Conservation (phyloP, 1,140 invertebrate genomes). For the Pectinophora gossypiella region DNA sequence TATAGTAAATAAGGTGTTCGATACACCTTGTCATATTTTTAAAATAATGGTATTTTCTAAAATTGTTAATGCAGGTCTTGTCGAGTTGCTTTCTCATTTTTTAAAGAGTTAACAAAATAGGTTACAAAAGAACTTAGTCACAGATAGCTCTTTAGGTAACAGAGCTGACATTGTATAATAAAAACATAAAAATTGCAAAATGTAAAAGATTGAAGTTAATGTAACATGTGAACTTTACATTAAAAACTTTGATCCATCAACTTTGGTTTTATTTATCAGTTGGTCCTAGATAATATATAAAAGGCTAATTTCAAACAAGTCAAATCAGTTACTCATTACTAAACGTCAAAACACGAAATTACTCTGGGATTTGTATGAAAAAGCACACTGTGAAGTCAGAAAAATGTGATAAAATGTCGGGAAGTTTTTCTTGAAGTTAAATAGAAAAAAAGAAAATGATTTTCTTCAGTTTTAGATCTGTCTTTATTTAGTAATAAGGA, state of each 20-base stretch:
- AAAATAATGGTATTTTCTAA: slow-evolving; percentile 50
- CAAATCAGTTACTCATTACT: too few relatives aligned
- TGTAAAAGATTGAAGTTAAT: slow-evolving; percentile 51
- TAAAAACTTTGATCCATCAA: slow-evolving; percentile 57
- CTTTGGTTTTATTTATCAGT: slow-evolving; percentile 36
- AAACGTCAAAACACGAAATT: too few relatives aligned
- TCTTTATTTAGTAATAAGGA: too few relatives aligned
- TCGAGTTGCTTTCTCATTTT: slow-evolving; percentile 48
- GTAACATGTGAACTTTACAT: slow-evolving; percentile 41
- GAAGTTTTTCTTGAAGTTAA: too few relatives aligned
- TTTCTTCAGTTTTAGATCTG: too few relatives aligned
- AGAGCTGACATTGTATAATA: slow-evolving; percentile 63
- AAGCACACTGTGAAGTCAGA: too few relatives aligned
- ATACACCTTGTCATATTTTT: slow-evolving; percentile 45
- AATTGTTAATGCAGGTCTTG: slow-evolving; percentile 47
- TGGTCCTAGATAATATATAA: too few relatives aligned
- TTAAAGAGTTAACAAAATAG: slow-evolving; percentile 34
- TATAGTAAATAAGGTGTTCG: slow-evolving; percentile 44
- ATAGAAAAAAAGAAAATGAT: too few relatives aligned
- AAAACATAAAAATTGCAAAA: slow-evolving; percentile 64
- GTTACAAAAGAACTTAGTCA: slow-evolving; percentile 54
- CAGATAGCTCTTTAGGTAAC: slow-evolving; percentile 49
- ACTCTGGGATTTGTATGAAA: too few relatives aligned
- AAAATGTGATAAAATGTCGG: too few relatives aligned
- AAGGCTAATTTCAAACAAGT: too few relatives aligned